Evolutionary conservation across 1,140 invertebrate species (phyloP), one percentile per base, ranked within the genome.

Genomic region (Caenorhabditis tropicalis): DNA sequence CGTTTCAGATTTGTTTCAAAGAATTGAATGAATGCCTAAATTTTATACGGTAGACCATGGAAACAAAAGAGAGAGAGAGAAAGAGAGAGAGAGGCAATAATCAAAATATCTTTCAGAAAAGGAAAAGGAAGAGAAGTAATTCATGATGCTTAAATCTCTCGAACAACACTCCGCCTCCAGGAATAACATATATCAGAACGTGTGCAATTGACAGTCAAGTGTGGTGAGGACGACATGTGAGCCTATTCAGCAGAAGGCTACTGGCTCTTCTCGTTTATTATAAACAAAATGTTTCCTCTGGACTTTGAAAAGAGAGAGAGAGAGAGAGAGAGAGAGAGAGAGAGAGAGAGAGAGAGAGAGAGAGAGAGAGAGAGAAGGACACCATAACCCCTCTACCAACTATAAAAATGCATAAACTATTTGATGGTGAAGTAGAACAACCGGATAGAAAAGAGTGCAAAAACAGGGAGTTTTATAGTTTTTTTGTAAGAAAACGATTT

Each of bases 221-320:
- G 65, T 74, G 65, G 65, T 74, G 65, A 74, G 65, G 65, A 74
- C 65, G 65, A 74, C 65, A 74, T 74, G 65, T 74, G 65, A 74
- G 65, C 65, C 49, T n/a, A 27, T 74, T 31, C 36, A 24, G 36
- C 65, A 39, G 36, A 43, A 39, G 36, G 36, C 65, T 33, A 33
- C 58, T 65, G 31, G 15, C 19, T 10, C 58, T 46, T 43, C 39
- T 43, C 12, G 65, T 74, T 21, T 56, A 56, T 56, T 56, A 74
- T 74, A 74, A 74, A 74, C 65, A 74, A 74, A 74, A 74, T 74
- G 65, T 74, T 74, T 74, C 65, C 36, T 5, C 65, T n/a, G 36
- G 65, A 74, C 65, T 43, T 43, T 29, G 27, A 15, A 21, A 19
- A 43, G 58, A 65, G 33, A 24, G 27, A 15, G 36, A 29, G 10